Conservation (phyloP, 1,140 invertebrate species). For the Idris sp. region DNA sequence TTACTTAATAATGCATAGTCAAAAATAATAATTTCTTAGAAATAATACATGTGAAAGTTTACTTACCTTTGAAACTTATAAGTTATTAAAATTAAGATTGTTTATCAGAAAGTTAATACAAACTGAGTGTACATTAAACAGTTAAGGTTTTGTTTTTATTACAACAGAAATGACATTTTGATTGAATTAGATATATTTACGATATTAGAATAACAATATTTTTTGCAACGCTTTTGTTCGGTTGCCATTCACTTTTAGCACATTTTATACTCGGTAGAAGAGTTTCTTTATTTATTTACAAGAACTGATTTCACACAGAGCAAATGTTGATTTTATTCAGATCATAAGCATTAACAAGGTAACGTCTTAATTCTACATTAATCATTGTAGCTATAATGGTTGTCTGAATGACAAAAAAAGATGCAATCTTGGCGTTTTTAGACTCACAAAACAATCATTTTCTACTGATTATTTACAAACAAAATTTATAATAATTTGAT, state of each 20-base stretch:
- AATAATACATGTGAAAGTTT: background rate
- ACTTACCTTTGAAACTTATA: slow-evolving; percentile 19
- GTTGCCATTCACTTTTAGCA: slow-evolving; percentile 38
- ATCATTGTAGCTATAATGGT: slow-evolving; percentile 68
- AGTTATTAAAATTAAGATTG: no score
- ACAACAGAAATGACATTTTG: slow-evolving; percentile 50
- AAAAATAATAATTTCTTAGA: no score
- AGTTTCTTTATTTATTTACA: slow-evolving; percentile 73
- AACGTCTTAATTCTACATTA: slow-evolving; percentile 72
- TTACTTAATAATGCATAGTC: no score
- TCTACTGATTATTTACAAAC: slow-evolving; percentile 17
- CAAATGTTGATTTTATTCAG: slow-evolving; percentile 66
- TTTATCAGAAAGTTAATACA: slow-evolving; percentile 1
- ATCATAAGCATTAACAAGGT: slow-evolving; percentile 76
- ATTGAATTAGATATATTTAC: slow-evolving; percentile 63
- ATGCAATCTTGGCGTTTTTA: slow-evolving; percentile 36
- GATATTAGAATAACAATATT: slow-evolving; percentile 63
- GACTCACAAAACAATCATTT: background rate
- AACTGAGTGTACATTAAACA: no score
- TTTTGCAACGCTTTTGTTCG: slow-evolving; percentile 51
- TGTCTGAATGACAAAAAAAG: slow-evolving; percentile 55
- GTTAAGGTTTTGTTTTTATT: slow-evolving; percentile 48
- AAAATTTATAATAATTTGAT: slow-evolving; percentile 2
- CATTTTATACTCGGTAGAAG: slow-evolving; percentile 70
- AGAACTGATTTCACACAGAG: slow-evolving; percentile 70